These are phyloP conservation scores for Amblyjoppa proteus DNA, from an alignment of 2,888 invertebrate genomes.

Conservation along the genomic window DNA sequence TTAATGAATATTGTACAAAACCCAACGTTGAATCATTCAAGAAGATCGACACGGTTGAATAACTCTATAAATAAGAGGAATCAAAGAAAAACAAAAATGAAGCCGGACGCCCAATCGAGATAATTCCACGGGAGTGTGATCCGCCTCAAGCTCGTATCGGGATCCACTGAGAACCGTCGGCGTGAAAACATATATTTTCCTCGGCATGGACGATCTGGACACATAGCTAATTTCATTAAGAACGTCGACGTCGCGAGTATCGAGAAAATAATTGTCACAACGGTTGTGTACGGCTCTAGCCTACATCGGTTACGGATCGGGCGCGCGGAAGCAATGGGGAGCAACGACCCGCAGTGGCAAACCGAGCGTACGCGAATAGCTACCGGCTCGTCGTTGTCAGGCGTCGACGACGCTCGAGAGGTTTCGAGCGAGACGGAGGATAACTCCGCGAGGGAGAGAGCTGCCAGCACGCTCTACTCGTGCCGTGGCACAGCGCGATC, in stretches of 20 bases:
- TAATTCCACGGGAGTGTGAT: no score
- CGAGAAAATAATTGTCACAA: constrained; percentile 31
- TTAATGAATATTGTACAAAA: background rate
- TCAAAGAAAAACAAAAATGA: no score
- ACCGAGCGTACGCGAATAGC: constrained; percentile 60
- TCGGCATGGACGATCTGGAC: background rate
- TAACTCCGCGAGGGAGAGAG: constrained; percentile 13
- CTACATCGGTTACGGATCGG: background rate
- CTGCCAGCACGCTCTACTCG: background rate
- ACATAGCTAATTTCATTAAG: background rate
- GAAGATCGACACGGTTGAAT: no score
- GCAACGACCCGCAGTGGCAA: constrained; percentile 61
- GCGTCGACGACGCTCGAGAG: constrained; percentile 43
- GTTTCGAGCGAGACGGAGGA: constrained; percentile 29
- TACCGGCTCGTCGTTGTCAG: constrained; percentile 42
- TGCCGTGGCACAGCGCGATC: background rate
- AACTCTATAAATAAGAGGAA: no score
- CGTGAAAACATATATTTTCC: background rate
- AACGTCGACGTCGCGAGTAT: background rate
- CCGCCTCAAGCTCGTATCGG: background rate
- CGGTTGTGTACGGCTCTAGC: constrained; percentile 14
- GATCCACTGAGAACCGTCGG: background rate
- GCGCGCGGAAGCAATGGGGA: constrained; percentile 40
- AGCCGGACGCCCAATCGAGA: no score
- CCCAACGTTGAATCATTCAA: background rate